Evolutionary conservation across 37 sponge, comb jelly and placozoan species (phyloP), one percentile per base, ranked within the genome.

Genomic region (Aplysina aerophoba): DNA sequence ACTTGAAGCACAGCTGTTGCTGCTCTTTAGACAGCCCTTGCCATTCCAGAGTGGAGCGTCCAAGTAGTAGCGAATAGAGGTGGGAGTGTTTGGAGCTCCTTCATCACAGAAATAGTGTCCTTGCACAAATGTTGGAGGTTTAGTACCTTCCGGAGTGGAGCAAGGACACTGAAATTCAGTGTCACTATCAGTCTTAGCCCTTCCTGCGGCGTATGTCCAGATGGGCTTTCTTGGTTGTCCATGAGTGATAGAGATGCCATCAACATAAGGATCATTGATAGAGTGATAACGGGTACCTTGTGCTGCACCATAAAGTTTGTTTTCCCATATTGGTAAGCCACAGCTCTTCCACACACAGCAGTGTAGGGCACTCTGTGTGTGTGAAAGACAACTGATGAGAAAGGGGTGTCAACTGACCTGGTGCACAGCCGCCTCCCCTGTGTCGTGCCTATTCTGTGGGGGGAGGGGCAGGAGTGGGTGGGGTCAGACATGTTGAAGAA

Each of bases 221-320:
- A 69, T 30, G 34, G 13, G 71, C 33, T 69, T 69, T 30, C 71
- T 69, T 1, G 71, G 71, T 17, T 69, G 28, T 31, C 71, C 71
- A 28, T 69, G 71, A 28, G 71, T 69, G 71, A 69, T 69, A 35
- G 71, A 69, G 2, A 69, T 69, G 34, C 71, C 71, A 69, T 69
- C 71, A 2, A 69, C 34, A 35, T 69, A 69, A 31, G 71, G 71
- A 31, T 35, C 33, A 28, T 30, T 69, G 71, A 69, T 69, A 12
- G 71, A 69, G 4, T n/a, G 19, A 17, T 35, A 31, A 31, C 71
- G 71, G 34, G 34, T 34, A 24, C 50, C 50, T 44, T 44, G 50
- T 6, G 0, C 4, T 17, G 71, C 71, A 30, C 35, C 28, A 30
- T 69, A 69, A 28, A 69, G 30, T 69, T 69, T 69, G 34, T 69